A percentile compares a stretch with the other conserved stretches of the same genome.
These are phyloP conservation scores for Chelonus insularis DNA, from an alignment of 1,140 invertebrate species.

Conservation along the genomic window DNA sequence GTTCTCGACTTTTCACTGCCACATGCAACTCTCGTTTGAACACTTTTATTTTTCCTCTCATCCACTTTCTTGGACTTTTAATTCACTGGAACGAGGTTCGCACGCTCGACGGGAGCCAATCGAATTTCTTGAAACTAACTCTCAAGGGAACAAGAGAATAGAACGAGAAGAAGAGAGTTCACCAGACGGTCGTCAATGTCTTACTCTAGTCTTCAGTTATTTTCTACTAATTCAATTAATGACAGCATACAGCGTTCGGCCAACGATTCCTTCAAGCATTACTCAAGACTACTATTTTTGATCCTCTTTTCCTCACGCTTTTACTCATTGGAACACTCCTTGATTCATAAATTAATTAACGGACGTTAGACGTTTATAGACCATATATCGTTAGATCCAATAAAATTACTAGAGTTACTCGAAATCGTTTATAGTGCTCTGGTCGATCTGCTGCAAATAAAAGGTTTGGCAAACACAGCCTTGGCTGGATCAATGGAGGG, in stretches of 20 bases:
- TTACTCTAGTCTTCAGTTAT: not conserved
- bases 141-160: not conserved
- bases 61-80: not conserved
- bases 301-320: not conserved
- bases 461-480: not conserved
- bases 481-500: not conserved
- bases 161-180: not conserved
- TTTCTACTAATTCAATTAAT: constrained; percentile 5
- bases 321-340: not conserved
- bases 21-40: not conserved
- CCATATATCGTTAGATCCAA: not conserved
- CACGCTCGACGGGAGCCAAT: constrained; percentile 6
- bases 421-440: too few species aligned
- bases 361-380: not conserved
- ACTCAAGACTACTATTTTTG: not conserved
- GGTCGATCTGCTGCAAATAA: not conserved
- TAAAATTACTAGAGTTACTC: not conserved
- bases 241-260: not conserved
- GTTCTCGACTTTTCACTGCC: too few species aligned
- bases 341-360: not conserved
- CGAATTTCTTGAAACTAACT: constrained; percentile 1
- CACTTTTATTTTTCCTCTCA: not conserved
- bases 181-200: constrained; percentile 1
- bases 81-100: constrained; percentile 7
- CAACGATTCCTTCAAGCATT: not conserved